phyloP scores from a whole-genome alignment of 1,140 invertebrate genomes.

The Pogonomyrmex barbatus region DNA sequence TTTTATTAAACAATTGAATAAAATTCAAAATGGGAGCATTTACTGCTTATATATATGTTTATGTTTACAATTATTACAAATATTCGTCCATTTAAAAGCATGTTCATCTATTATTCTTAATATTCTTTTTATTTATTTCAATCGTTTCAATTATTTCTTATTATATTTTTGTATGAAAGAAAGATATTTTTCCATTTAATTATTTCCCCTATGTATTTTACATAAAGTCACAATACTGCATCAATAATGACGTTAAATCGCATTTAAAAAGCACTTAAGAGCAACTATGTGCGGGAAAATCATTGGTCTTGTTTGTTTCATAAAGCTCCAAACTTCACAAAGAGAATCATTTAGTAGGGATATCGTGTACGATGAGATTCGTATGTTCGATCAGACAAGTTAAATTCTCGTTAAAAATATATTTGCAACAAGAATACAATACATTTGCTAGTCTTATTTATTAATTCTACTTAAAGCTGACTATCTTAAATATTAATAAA shows the following conservation, averaged over 20 bases:
- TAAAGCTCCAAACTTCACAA: conserved; percentile 62
- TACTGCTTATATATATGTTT: background rate
- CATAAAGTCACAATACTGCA: background rate
- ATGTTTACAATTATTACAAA: background rate
- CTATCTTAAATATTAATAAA: background rate
- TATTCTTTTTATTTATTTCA: background rate
- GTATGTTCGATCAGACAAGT: conserved; percentile 58
- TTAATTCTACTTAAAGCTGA: conserved; percentile 35
- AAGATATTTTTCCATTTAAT: background rate
- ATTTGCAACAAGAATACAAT: conserved; percentile 55
- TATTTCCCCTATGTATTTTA: background rate
- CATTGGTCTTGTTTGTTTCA: conserved; percentile 68
- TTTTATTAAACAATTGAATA: conserved; percentile 20
- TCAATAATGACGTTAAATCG: conserved; percentile 45
- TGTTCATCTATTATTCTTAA: too few species aligned
- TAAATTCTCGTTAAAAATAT: conserved; percentile 68
- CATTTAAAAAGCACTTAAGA: conserved; percentile 29
- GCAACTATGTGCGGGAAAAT: conserved; percentile 40
- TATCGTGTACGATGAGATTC: conserved; percentile 49
- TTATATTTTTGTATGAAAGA: background rate
- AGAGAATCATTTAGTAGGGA: conserved; percentile 71
- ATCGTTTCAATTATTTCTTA: background rate
- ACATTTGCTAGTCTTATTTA: background rate
- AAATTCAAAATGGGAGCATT: background rate
- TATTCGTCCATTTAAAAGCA: background rate